Base-by-base conservation (phyloP, 2,797 vertebrate genomes). In the Lepilemur septentrionalis region DNA sequence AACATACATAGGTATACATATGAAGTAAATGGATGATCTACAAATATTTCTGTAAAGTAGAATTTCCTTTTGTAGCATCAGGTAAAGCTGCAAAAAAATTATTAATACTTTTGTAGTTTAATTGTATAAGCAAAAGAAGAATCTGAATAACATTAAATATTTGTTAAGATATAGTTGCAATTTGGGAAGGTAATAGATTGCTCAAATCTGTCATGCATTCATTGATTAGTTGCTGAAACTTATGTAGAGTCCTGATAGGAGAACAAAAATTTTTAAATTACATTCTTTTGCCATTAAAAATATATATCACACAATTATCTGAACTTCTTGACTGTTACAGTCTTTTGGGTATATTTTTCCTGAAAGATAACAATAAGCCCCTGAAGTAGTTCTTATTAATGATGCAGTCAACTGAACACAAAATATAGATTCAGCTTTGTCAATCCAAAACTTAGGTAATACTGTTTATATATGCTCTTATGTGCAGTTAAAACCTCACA, bases 341-440 rank as follows among this genome's bases (percentile, higher is more conserved):
- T 73, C 96, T 90, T 96, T 95, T 15, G 95, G 59, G 73, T 59
- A 69, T 76, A 86, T 96, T 93, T 94, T 96, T 85, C 65, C 69
- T 96, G 78, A 95, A 97, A 96, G 89, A 84, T 76, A 96, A 87
- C 52, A 90, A 0, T 94, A 96, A 75, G 46, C 97, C 90, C 86
- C 89, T 90, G 38, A 94, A 94, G 92, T 83, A 86, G 84, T 82
- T 87, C 83, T 97, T 95, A 96, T 95, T 96, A 97, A 97, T 97
- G 95, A 95, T 93, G 86, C 81, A 91, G 80, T 97, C 95, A 96
- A 50, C 35, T 95, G 83, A 95, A 89, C 50, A 94, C 46, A 70
- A 96, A 94, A 90, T 96, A 98, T 78, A 97, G 95, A 97, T 95
- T 97, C 78, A 85, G n/a, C 17, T 95, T 92, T 95, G 94, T 96